Conservation (phyloP, 2,888 invertebrate genomes). For the Rugalucina vietnamica region DNA sequence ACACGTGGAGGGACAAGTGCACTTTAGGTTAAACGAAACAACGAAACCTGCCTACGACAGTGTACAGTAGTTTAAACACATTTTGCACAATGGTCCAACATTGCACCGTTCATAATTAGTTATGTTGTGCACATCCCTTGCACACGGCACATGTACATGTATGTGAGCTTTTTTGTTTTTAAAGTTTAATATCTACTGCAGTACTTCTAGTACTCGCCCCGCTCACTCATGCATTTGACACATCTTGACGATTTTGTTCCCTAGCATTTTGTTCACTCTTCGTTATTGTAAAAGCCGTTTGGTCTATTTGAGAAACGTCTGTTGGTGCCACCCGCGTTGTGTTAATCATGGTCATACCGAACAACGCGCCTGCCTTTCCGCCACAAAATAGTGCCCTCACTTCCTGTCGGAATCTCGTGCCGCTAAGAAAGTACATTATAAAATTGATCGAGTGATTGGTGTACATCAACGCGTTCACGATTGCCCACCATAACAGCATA, state of each 20-base stretch:
- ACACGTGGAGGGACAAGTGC: no score
- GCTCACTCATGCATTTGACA: neutral
- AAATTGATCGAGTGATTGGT: slow-evolving; percentile 73
- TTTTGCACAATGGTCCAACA: no score
- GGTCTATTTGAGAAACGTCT: neutral
- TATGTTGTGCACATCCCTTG: no score
- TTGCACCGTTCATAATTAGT: no score
- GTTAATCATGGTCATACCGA: slow-evolving; percentile 5
- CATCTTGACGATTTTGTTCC: neutral
- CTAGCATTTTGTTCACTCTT: neutral
- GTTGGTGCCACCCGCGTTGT: slow-evolving; percentile 11
- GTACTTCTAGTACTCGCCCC: no score
- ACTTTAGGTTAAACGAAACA: no score
- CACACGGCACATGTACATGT: no score
- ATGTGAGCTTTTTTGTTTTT: no score
- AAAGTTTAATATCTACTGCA: no score
- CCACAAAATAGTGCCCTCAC: slow-evolving; percentile 60
- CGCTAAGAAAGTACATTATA: slow-evolving; percentile 72
- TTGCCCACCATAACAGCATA: slow-evolving; percentile 60
- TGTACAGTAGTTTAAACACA: no score
- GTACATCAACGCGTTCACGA: slow-evolving; percentile 71
- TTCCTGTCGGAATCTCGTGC: slow-evolving; percentile 72
- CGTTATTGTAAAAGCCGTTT: neutral
- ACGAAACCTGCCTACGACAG: no score
- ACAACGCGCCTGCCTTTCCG: slow-evolving; percentile 25